Evolutionary conservation across 2,797 vertebrate species (phyloP), one percentile per base, ranked within the genome.

Genomic region (Hybognathus amarus): DNA sequence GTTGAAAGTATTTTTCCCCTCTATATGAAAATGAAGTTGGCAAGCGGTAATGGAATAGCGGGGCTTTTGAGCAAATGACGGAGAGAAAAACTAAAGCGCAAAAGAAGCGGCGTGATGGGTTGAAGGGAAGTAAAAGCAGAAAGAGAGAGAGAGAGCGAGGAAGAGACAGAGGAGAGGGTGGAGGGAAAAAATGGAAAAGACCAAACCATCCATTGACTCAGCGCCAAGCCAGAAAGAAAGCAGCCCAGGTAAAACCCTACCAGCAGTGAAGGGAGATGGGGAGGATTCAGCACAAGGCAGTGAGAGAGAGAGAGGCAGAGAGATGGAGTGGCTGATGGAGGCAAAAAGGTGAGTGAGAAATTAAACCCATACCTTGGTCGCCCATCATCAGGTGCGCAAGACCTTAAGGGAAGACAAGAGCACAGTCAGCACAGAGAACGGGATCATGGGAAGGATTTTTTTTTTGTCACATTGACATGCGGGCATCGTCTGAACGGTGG

Each of bases 341-440:
- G 96, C 96, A 96, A 94, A 97, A 97, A 96, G 96, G 91, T 92
- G 91, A 79, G 36, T 70, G 83, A 86, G 83, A 82, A 87, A 86
- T 76, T 95, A 95, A 96, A 94, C 95, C 95, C 97, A 96, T 98
- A 98, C 97, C 97, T 98, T 98, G 97, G 96, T 98, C 97, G 97
- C 96, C 96, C 96, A 97, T 97, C 97, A 98, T 98, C 97, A 98
- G 95, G 97, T 98, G 97, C 93, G 97, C 97, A 96, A 98, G 97
- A 98, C 97, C 97, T 98, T 98, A 94, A 98, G 97, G 95, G 97
- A 95, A 98, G 96, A 98, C 97, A 98, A 97, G 97, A 98, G 97
- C 96, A 98, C 94, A 98, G 97, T 98, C 97, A 98, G 97, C 96
- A 98, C 96, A 96, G 92, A 96, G 96, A 96, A 97, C 92, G 95